Evolutionary conservation across 1,140 invertebrate species (phyloP), one percentile per base, ranked within the genome.

Genomic region (Luehdorfia chinensis): DNA sequence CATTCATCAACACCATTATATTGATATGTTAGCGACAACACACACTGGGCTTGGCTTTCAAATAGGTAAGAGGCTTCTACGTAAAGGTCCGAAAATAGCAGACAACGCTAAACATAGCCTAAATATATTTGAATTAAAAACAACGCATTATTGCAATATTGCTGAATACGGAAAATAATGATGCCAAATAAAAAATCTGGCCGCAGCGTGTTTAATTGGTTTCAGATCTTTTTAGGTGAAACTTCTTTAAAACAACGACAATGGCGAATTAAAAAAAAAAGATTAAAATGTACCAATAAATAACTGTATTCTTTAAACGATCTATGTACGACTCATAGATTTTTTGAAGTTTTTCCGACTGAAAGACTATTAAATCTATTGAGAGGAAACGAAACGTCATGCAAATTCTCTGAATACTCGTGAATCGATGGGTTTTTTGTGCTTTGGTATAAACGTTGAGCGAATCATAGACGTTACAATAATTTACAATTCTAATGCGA

Each of bases 361-460:
- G 79, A 86, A 84, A 84, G 83, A 84, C 79, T 81, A 79, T 75
- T 69, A 77, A 86, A 84, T 85, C 78, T 83, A 83, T 66, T 59
- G 70, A 67, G 66, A 65, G 65, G 59, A 45, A 59, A 57, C 64
- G 71, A 52, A 75, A 67, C 79, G 74, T 72, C 66, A 71, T 66
- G 66, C 66, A 65, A 71, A 69, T 67, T 72, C 69, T 75, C 62
- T 61, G 66, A 73, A 72, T 70, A 71, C 59, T 65, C 73, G 74
- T 68, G 76, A 76, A 77, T 84, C 83, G 83, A 83, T 86, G 83
- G 83, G 83, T 75, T 28, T 78, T 77, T 84, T 84, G 83, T 83
- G 80, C 83, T 86, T 86, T 86, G 83, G 83, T 86, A 86, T 86
- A 83, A 84, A 81, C 67, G 68, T 86, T 86, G 83, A 86, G 83